Evolutionary conservation across 2,888 invertebrate genomes (phyloP), one percentile per base, ranked within the genome.

Genomic region (Incurvaria masculella): DNA sequence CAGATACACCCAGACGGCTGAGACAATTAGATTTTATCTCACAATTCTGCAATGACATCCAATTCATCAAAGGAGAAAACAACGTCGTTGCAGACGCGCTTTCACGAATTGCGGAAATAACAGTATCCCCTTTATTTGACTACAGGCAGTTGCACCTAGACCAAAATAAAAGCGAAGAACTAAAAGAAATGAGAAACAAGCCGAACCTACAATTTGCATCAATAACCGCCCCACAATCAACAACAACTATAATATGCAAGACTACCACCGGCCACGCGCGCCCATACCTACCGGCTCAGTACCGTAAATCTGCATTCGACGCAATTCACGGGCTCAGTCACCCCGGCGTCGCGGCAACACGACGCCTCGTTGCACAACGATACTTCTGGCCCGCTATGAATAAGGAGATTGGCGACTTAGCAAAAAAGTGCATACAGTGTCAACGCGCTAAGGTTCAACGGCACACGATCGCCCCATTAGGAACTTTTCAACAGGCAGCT

Each of bases 231-330:
- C 23, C 23, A 11, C 5, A 23, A 6, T 23, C 23, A 6, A 6
- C 23, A 10, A 4, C 5, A 23, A 10, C 8, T 14, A 33, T 44
- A 33, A 20, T 39, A 18, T 50, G 50, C 39, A 45, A 50, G 43
- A 45, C 20, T 17, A 38, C 50, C 18, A 48, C 42, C 14, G 17
- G 11, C 1, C 40, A 45, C 10, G 3, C 21, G 14, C 49, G 56
- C 43, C 56, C 54, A 2, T 56, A 55, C 39, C 17, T 59, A 47
- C 48, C 57, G 6, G 40, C 47, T 21, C 6, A 38, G 4, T 57
- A 53, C 45, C 23, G 57, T 4, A 40, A 45, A 21, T 14, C 18
- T 40, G 51, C 48, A 11, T 58, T 57, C 44, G 8, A 53, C 5
- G 16, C 27, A 1, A 4, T 55, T n/a, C 57, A 59, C 33, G 44